These are phyloP conservation scores for Pelagia noctiluca DNA, from an alignment of 30 jellyfish, hydroid and myxozoan genomes.

Conservation along the genomic window DNA sequence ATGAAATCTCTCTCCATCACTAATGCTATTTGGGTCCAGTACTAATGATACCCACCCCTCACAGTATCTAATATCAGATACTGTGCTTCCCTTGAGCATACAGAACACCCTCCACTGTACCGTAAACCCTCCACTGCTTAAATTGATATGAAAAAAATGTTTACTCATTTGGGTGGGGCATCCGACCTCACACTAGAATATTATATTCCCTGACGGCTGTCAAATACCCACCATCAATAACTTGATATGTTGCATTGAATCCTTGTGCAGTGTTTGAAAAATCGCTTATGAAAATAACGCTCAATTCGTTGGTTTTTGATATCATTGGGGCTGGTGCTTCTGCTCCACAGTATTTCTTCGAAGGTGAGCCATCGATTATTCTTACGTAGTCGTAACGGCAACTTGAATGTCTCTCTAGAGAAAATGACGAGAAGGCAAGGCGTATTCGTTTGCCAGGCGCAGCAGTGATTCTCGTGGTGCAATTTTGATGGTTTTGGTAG, in stretches of 20 bases:
- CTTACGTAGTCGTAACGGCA: background rate
- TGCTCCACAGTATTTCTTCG: background rate
- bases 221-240: background rate
- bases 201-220: no score
- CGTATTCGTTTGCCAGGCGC: slow-evolving; percentile 6
- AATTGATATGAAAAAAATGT: no score
- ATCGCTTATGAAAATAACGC: background rate
- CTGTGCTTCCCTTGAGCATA: no score
- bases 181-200: no score
- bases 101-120: no score
- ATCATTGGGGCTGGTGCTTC: background rate
- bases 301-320: background rate
- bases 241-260: background rate
- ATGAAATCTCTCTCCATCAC: no score
- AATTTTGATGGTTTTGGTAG: slow-evolving; percentile 42
- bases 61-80: no score
- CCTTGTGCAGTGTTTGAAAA: background rate
- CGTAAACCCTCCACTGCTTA: no score
- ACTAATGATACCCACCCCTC: no score
- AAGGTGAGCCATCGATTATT: background rate
- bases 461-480: slow-evolving; percentile 35
- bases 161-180: no score
- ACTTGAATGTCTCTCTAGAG: background rate
- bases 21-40: no score
- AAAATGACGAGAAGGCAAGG: slow-evolving; percentile 6